These are phyloP conservation scores for Propithecus coquereli DNA, from an alignment of 2,113 vertebrate species.

Conservation along the genomic window DNA sequence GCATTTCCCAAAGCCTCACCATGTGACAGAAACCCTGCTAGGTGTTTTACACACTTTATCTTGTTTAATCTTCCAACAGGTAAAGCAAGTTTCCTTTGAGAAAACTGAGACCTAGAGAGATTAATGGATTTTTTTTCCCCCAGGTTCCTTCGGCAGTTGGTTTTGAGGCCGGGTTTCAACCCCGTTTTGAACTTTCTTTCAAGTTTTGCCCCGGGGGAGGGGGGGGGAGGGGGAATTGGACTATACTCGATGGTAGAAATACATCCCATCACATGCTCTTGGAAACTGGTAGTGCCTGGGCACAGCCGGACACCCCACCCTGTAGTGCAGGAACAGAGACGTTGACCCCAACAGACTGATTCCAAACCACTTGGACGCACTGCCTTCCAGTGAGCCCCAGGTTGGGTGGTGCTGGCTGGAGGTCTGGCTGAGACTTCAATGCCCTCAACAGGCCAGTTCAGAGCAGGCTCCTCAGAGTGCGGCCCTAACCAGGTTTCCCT, in stretches of 20 bases:
- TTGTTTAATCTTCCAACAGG: conserved; percentile 21
- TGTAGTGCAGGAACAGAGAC: background rate
- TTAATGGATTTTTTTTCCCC: background rate
- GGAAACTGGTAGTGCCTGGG: background rate
- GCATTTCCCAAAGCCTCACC: background rate
- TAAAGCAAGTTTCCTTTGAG: conserved; percentile 21
- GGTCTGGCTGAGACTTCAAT: background rate
- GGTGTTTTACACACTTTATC: background rate
- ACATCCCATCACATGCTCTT: accelerated
- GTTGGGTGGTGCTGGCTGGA: too few relatives aligned
- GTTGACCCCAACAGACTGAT: background rate
- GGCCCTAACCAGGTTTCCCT: background rate
- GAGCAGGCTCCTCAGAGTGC: background rate
- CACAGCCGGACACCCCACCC: background rate
- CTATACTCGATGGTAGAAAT: background rate
- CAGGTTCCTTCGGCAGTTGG: background rate
- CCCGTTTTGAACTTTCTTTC: background rate
- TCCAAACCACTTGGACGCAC: background rate
- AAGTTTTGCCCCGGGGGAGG: background rate
- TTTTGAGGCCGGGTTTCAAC: background rate
- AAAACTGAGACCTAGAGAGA: conserved; percentile 3
- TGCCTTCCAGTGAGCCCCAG: background rate
- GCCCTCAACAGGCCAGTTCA: background rate
- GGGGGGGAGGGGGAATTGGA: background rate
- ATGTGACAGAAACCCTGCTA: background rate